Conservation (phyloP, 1,140 invertebrate genomes). For the Aphelinus atriplicis region DNA sequence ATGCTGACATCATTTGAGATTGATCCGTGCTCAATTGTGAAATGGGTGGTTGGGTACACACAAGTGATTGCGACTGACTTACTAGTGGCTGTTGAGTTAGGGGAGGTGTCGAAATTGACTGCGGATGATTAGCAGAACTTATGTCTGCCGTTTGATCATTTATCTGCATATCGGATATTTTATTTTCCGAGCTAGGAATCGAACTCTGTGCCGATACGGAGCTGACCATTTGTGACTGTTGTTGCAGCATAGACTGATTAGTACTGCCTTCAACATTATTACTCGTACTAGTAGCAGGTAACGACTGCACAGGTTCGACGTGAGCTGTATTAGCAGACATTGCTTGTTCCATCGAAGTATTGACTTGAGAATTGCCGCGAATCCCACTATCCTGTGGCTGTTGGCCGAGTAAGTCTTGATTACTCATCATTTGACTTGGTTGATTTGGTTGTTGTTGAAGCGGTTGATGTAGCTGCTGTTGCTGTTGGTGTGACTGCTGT, state of each 20-base stretch:
- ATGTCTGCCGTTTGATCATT: constrained; percentile 54
- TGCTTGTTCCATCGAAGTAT: constrained; percentile 49
- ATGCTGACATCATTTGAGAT: constrained; percentile 38
- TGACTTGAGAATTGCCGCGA: constrained; percentile 51
- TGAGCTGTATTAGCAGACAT: constrained; percentile 43
- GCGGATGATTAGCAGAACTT: constrained; percentile 44
- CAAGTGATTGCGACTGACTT: constrained; percentile 42
- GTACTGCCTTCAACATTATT: constrained; percentile 55
- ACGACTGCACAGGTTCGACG: constrained; percentile 59
- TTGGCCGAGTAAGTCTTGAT: constrained; percentile 36
- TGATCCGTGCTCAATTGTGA: constrained; percentile 43
- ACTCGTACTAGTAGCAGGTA: constrained; percentile 61
- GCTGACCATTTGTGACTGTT: constrained; percentile 38
- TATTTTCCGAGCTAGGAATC: constrained; percentile 53
- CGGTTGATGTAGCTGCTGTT: constrained; percentile 23
- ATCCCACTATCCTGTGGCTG: constrained; percentile 50
- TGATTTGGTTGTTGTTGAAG: constrained; percentile 11
- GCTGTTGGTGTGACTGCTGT: constrained; percentile 15
- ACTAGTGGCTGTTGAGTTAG: constrained; percentile 36
- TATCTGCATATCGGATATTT: constrained; percentile 50
- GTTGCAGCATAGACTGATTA: constrained; percentile 51
- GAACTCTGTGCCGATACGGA: constrained; percentile 43
- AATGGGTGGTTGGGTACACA: constrained; percentile 32
- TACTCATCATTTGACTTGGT: constrained; percentile 27
- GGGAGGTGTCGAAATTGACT: constrained; percentile 38